These are phyloP conservation scores for Neogale vison DNA, from an alignment of 2,113 vertebrate species.

Conservation along the genomic window DNA sequence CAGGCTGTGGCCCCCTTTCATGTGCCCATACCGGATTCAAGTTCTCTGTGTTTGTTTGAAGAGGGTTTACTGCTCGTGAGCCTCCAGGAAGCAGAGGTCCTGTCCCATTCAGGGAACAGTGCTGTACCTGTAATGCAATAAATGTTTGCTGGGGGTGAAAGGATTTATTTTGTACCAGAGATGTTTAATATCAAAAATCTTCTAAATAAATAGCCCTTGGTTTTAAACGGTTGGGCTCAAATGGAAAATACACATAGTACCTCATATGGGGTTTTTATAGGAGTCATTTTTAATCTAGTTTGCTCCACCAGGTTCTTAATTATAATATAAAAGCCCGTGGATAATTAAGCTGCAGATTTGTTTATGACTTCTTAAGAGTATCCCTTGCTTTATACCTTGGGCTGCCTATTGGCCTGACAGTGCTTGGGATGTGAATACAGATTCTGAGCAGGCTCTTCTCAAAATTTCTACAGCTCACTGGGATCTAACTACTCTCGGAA, in stretches of 20 bases:
- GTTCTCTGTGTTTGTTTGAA: background rate
- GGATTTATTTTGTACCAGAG: background rate
- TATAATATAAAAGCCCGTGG: background rate
- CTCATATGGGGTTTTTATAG: background rate
- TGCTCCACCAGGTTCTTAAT: background rate
- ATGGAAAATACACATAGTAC: background rate
- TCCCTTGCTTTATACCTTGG: background rate
- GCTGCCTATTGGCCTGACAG: background rate
- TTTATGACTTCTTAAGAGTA: background rate
- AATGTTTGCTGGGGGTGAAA: background rate
- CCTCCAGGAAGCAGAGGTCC: background rate
- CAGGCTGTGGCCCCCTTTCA: background rate
- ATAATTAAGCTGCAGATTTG: background rate
- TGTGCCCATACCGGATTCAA: background rate
- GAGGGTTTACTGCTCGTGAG: background rate
- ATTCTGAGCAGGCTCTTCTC: background rate
- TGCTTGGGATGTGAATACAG: background rate
- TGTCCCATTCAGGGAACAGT: background rate
- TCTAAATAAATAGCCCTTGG: background rate
- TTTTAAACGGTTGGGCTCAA: background rate
- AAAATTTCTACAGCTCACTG: background rate
- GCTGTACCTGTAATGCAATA: background rate
- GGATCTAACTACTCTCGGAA: background rate
- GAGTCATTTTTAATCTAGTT: background rate
- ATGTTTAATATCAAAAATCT: conserved; percentile 7